These are phyloP conservation scores for Erebia palarica DNA, from an alignment of 2,888 invertebrate species.

Conservation along the genomic window DNA sequence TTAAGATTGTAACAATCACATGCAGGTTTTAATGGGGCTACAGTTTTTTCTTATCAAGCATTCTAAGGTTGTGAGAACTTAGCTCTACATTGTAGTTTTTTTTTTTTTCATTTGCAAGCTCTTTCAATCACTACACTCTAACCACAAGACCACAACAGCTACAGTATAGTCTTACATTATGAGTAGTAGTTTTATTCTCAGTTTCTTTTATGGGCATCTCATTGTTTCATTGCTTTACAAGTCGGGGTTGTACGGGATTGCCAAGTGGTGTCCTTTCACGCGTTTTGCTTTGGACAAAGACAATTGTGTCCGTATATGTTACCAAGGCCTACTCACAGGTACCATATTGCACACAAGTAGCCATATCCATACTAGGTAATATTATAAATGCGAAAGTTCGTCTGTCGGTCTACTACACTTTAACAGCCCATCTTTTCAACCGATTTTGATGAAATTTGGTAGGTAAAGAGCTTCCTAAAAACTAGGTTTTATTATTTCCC, in stretches of 20 bases:
- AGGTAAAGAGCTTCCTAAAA: no score
- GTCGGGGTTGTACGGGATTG: conserved; percentile 48
- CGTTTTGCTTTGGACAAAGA: conserved; percentile 59
- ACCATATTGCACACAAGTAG: neutral
- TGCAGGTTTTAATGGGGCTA: neutral
- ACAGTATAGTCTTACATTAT: conserved; percentile 33
- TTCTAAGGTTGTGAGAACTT: neutral
- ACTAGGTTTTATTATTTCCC: no score
- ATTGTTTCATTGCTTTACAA: conserved; percentile 51
- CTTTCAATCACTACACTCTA: conserved; percentile 15
- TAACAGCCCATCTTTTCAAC: no score
- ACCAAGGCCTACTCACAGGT: conserved; percentile 38
- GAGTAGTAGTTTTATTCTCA: conserved; percentile 33
- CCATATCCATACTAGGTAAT: no score
- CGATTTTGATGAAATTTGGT: no score
- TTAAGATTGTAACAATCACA: no score
- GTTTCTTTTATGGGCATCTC: conserved; percentile 50
- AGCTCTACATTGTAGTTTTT: neutral
- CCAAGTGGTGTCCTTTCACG: conserved; percentile 64
- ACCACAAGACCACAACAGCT: conserved; percentile 14
- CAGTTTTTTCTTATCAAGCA: neutral
- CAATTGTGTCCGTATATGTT: conserved; percentile 59
- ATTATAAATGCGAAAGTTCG: no score
- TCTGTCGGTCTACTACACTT: no score
- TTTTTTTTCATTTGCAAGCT: conserved; percentile 12